A percentile compares a stretch with the other conserved stretches of the same genome.
These are phyloP conservation scores for Thyatira batis DNA, from an alignment of 2,888 invertebrate species.

Conservation along the genomic window DNA sequence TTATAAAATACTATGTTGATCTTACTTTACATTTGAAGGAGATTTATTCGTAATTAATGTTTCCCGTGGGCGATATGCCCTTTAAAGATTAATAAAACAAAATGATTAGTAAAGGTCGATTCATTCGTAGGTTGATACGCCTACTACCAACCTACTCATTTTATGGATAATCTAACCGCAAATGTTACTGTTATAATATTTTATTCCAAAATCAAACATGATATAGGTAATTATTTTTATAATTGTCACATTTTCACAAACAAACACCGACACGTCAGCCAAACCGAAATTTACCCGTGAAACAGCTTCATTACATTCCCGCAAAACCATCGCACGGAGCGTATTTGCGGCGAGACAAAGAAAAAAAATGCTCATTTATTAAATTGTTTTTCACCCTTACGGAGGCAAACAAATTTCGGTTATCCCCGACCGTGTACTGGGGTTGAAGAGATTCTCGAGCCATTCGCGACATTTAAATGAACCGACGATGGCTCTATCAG, in stretches of 20 bases:
- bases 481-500: conserved; percentile 69
- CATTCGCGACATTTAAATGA: conserved; percentile 68
- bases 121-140: no score
- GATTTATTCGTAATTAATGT: no score
- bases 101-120: no score
- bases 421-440: conserved; percentile 39
- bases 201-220: background rate
- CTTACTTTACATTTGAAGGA: no score
- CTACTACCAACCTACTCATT: no score
- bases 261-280: background rate
- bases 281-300: background rate
- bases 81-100: no score
- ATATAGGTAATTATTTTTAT: no score
- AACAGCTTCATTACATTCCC: background rate
- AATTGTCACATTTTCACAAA: background rate
- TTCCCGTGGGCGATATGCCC: no score
- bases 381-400: conserved; percentile 23
- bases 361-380: background rate
- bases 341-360: background rate
- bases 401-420: conserved; percentile 9
- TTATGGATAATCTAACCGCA: no score
- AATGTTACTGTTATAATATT: background rate
- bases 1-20: background rate
- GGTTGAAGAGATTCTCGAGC: conserved; percentile 55
- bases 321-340: background rate